Evolutionary conservation across 2,888 invertebrate species (phyloP).

Genomic region (Electrophaes corylata): DNA sequence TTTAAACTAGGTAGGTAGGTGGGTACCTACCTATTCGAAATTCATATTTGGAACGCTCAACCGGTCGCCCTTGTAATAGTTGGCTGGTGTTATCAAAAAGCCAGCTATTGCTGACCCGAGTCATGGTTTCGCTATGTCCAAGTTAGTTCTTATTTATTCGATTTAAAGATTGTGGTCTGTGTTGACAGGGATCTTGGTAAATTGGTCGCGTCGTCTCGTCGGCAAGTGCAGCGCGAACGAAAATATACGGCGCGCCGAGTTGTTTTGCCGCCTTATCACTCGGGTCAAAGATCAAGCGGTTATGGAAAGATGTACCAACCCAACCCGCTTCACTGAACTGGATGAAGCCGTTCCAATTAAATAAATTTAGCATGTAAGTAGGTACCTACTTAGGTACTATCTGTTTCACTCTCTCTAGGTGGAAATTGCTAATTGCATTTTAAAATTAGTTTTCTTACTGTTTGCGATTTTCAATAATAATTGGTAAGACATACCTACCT

Average conservation of each 20-base stretch:
- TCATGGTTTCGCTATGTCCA: constrained; percentile 48
- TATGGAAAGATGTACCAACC: constrained; percentile 4
- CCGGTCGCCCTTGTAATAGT: constrained; percentile 84
- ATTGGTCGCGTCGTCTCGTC: constrained; percentile 63
- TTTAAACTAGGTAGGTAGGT: neutral
- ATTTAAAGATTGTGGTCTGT: constrained; percentile 49
- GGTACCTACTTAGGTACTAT: too few relatives aligned
- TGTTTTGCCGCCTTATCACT: constrained; percentile 84
- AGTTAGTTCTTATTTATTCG: constrained; percentile 39
- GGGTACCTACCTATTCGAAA: constrained; percentile 58
- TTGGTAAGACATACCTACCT: too few relatives aligned
- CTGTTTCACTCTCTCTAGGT: too few relatives aligned
- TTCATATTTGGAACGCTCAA: constrained; percentile 80
- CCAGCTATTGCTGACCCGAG: constrained; percentile 59
- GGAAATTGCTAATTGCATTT: too few relatives aligned
- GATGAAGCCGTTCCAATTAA: too few relatives aligned
- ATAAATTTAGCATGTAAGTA: too few relatives aligned
- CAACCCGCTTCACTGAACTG: too few relatives aligned
- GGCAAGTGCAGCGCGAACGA: constrained; percentile 84
- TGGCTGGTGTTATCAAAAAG: constrained; percentile 80
- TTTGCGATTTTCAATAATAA: too few relatives aligned
- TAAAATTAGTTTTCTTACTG: too few relatives aligned
- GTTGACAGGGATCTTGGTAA: constrained; percentile 62
- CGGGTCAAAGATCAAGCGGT: constrained; percentile 58
- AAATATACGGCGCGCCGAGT: constrained; percentile 82